phyloP scores from a whole-genome alignment of 1,140 invertebrate genomes.

The Chironomus striatipennis region DNA sequence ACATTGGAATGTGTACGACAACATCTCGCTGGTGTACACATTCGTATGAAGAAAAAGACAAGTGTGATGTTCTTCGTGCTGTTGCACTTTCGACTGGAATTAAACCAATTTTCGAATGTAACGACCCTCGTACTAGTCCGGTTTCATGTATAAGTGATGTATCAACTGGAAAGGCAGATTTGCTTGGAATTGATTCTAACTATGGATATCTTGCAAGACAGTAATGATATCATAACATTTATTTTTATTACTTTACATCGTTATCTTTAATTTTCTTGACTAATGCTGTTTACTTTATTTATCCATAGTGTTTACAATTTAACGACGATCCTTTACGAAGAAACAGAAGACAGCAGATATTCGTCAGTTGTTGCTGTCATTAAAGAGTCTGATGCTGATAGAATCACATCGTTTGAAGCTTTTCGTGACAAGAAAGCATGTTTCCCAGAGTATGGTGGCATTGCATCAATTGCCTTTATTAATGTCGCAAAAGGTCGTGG shows the following conservation, averaged over 20 bases:
- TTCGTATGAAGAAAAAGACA: slow-evolving; percentile 26
- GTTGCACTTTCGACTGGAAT: slow-evolving; percentile 21
- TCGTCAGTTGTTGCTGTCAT: slow-evolving; percentile 52
- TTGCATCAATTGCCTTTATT: slow-evolving; percentile 52
- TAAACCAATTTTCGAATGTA: slow-evolving; percentile 30
- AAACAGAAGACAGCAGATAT: slow-evolving; percentile 41
- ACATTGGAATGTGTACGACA: slow-evolving; percentile 27
- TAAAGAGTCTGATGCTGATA: slow-evolving; percentile 36
- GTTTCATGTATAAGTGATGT: slow-evolving; percentile 56
- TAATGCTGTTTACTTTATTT: slow-evolving; percentile 22
- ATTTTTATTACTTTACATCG: slow-evolving; percentile 24
- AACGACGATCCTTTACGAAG: slow-evolving; percentile 45
- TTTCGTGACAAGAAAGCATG: slow-evolving; percentile 51
- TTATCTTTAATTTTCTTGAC: background rate
- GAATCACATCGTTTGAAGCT: slow-evolving; percentile 47
- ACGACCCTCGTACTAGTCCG: slow-evolving; percentile 38
- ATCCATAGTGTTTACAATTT: slow-evolving; percentile 46
- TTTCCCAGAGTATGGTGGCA: slow-evolving; percentile 53
- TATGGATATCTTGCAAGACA: slow-evolving; percentile 60
- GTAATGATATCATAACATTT: slow-evolving; percentile 40
- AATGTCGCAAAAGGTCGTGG: slow-evolving; percentile 41
- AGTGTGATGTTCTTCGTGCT: slow-evolving; percentile 24
- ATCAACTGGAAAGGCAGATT: slow-evolving; percentile 49
- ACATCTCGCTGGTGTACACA: slow-evolving; percentile 25
- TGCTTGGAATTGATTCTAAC: slow-evolving; percentile 57